Conservation (phyloP, 2,113 vertebrate species). For the Centrocercus urophasianus region DNA sequence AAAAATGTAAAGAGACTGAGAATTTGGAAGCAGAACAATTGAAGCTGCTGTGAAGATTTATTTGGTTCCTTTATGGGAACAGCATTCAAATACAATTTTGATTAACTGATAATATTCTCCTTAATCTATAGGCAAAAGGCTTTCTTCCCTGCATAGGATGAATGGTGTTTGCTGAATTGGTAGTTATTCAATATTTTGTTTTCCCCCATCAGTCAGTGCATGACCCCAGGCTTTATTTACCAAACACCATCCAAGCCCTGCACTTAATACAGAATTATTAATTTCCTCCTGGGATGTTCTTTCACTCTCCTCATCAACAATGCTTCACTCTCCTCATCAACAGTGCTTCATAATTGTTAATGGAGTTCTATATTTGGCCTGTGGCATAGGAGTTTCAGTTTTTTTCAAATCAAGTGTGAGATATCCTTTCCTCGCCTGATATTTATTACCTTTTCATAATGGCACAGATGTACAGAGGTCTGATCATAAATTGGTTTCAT, state of each 20-base stretch:
- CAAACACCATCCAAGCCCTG: constrained; percentile 65
- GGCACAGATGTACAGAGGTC: constrained; percentile 70
- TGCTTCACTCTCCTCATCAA: constrained; percentile 58
- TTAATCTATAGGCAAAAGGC: neutral
- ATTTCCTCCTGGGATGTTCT: constrained; percentile 71
- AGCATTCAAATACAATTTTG: neutral
- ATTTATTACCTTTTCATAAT: constrained; percentile 69
- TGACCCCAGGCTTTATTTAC: constrained; percentile 72
- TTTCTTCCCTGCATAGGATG: neutral
- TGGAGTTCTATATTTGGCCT: constrained; percentile 74
- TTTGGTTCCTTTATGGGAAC: neutral
- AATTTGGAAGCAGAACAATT: neutral
- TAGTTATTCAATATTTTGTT: constrained; percentile 67
- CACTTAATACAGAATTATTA: constrained; percentile 74
- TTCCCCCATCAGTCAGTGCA: constrained; percentile 52
- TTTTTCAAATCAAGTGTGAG: constrained; percentile 45
- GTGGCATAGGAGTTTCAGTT: constrained; percentile 57
- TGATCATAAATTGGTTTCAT: constrained; percentile 65
- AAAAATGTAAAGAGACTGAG: neutral
- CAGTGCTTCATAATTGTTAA: constrained; percentile 60
- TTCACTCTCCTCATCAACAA: constrained; percentile 59
- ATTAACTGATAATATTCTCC: neutral
- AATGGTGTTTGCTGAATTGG: constrained; percentile 42
- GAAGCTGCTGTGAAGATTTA: neutral
- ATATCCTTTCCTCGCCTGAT: constrained; percentile 56